These are phyloP conservation scores for Drosophila fungiperda DNA, from an alignment of 2,888 invertebrate species.

Conservation along the genomic window DNA sequence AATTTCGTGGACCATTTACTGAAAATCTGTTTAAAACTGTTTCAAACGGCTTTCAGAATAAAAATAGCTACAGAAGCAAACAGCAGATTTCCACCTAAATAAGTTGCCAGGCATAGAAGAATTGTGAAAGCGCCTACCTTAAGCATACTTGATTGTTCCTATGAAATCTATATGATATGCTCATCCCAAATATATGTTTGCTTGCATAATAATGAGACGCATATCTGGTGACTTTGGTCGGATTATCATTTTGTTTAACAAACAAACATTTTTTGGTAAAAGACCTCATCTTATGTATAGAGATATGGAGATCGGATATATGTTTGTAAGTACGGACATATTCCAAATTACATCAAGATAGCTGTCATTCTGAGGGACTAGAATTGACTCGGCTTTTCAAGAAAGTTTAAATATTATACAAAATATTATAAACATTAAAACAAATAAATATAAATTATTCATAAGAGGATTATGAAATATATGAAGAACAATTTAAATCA, in stretches of 20 bases:
- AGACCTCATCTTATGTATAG: not conserved
- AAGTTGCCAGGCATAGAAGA: constrained; percentile 50
- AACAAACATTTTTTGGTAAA: not conserved
- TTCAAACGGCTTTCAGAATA: constrained; percentile 61
- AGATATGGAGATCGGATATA: not conserved
- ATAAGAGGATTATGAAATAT: not conserved
- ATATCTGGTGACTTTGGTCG: not conserved
- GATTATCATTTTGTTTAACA: not conserved
- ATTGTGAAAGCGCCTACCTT: constrained; percentile 25
- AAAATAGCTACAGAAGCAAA: constrained; percentile 42
- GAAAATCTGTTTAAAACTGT: constrained; percentile 56
- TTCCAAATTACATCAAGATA: not conserved
- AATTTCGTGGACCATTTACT: constrained; percentile 59
- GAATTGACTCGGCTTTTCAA: not conserved
- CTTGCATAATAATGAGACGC: not conserved
- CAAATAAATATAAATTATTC: no score
- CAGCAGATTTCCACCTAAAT: constrained; percentile 12
- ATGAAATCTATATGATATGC: not conserved
- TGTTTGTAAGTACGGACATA: not conserved
- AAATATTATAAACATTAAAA: not conserved
- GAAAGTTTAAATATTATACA: not conserved
- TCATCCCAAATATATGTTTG: not conserved
- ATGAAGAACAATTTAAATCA: not conserved
- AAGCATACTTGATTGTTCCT: not conserved
- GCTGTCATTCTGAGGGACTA: not conserved